Evolutionary conservation across 1,140 invertebrate species (phyloP), one percentile per base, ranked within the genome.

Genomic region (Argopecten irradians): DNA sequence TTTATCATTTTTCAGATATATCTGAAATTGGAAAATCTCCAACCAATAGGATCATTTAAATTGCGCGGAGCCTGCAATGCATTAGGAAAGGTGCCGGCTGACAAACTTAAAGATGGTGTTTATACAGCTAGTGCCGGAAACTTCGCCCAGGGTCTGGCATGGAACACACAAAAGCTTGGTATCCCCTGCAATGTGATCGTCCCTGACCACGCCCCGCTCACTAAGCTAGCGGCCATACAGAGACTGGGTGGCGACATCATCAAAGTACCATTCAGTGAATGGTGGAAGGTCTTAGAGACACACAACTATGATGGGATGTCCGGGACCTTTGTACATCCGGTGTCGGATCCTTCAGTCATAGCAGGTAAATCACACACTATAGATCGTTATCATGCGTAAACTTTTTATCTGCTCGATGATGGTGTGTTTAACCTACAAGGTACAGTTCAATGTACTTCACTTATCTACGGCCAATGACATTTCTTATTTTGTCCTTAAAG

Each of bases 81-180:
- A 9, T 88, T 94, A 14, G 82, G 85, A 22, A 86, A 86, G 22
- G n/a, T 93, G 22, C 35, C 91, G 19, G 16, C 41, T n/a, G 90
- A 91, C 13, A 83, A 89, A 55, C 36, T 93, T 14, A 89, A 87
- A 35, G 83, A 91, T 35, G 93, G 93, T 13, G 91, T 94, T 11
- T 94, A 92, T 82, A 94, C 93, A 14, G 93, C 93, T 0, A 94
- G 93, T 92, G 92, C 93, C n/a, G 94, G 94, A 2, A 94, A 94
- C 87, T 94, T 94, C 90, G 93, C 93, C n/a, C 92, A 93, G 87
- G 94, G 92, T 7, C 83, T 92, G 28, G 92, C 94, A 14, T 94
- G 91, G 91, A 92, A 87, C 84, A 90, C 92, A 3, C 89, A 88
- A 22, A 85, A 92, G 43, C 36, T 88, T 9, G 84, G 71, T 0